phyloP scores from a whole-genome alignment of 2,113 vertebrate genomes.

The Microtus richardsoni region DNA sequence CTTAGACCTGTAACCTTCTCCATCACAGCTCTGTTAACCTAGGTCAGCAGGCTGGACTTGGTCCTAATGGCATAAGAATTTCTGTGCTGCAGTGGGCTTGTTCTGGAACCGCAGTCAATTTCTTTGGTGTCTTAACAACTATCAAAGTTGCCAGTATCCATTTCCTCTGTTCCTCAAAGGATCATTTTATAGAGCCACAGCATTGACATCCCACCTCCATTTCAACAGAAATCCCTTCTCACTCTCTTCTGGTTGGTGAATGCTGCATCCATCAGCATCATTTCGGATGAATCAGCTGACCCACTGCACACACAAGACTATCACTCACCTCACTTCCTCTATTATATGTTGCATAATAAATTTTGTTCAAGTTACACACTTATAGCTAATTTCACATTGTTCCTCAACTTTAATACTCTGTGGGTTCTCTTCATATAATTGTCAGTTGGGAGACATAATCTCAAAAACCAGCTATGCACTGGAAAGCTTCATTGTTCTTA shows the following conservation, averaged over 20 bases:
- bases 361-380: not conserved
- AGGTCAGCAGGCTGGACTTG: not conserved
- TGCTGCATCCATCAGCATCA: not conserved
- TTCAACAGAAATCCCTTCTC: not conserved
- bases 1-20: not conserved
- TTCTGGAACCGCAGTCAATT: not conserved
- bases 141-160: not conserved
- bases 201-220: not conserved
- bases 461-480: not conserved
- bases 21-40: too few species aligned
- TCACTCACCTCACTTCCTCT: not conserved
- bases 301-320: not conserved
- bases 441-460: not conserved
- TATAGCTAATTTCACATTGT: not conserved
- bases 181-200: not conserved
- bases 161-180: not conserved
- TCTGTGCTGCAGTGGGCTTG: not conserved
- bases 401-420: not conserved
- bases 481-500: constrained; percentile 24
- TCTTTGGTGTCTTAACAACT: not conserved
- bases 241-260: too few species aligned
- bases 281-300: not conserved
- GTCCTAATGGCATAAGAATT: not conserved
- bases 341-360: not conserved
- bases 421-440: constrained; percentile 1